Evolutionary conservation across 2,113 vertebrate genomes (phyloP), one percentile per base, ranked within the genome.

Genomic region (Lophura nycthemera): DNA sequence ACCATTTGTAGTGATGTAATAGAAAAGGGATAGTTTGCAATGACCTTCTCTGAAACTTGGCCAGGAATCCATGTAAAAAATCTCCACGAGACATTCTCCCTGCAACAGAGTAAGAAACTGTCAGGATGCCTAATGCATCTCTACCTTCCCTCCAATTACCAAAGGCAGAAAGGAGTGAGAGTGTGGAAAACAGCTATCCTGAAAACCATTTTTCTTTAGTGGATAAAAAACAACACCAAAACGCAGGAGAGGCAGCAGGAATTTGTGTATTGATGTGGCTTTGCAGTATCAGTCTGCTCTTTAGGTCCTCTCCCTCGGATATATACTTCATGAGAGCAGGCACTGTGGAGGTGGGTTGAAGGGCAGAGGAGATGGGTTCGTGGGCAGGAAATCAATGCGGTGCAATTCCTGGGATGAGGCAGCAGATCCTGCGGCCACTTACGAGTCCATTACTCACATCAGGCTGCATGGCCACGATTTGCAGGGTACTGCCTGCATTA

Each of bases 331-430:
- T 4, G 75, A 91, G 72, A 19, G 80, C 85, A 95, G 80, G 13
- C 83, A 2, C 76, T 13, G 65, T 79, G 92, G 52, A 61, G 93
- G 80, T 0, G 0, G 82, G 85, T 5, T 71, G 84, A 90, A 96
- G 90, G 90, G 92, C 86, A 52, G 18, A 69, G 73, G 52, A 81
- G 82, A 65, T 65, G 32, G 56, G 79, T 78, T 80, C 73, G 36
- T 12, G 91, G 93, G 85, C 93, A 88, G 91, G 48, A 91, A 90
- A 95, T 96, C 95, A 86, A 91, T 96, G 17, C 1, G 27, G 47
- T 88, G 83, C 88, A 24, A 59, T 67, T 76, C 85, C 82, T 54
- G 19, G 82, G 72, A 75, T 95, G 95, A 95, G 69, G 83, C 95
- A 90, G 93, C 88, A 89, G 74, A 48, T 90, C 67, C 73, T 83